These are phyloP conservation scores for Sphyrna mokarran DNA, from an alignment of 2,113 vertebrate species.

Conservation along the genomic window DNA sequence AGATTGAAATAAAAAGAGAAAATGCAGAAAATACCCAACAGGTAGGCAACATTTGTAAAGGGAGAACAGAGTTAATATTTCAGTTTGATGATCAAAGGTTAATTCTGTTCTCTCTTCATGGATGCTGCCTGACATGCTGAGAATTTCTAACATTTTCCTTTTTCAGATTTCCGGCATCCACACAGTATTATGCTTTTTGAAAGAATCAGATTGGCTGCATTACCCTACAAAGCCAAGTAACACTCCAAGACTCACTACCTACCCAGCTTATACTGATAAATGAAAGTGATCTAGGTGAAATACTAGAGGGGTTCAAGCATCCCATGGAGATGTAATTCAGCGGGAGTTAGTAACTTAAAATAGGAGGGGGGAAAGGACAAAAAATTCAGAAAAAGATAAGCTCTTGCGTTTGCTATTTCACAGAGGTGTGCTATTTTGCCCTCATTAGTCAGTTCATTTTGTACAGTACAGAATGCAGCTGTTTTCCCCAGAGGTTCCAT, in stretches of 20 bases:
- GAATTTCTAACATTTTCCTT: too few species aligned
- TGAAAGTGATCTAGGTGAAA: background rate
- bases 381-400: background rate
- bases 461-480: background rate
- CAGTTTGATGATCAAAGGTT: too few species aligned
- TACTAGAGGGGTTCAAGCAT: background rate
- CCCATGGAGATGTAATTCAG: background rate
- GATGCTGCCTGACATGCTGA: too few species aligned
- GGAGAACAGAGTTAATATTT: too few species aligned
- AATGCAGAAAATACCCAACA: too few species aligned
- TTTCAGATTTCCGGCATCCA: too few species aligned
- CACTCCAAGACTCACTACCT: background rate
- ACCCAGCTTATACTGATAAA: background rate
- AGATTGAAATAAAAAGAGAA: too few species aligned
- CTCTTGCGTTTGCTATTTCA: background rate
- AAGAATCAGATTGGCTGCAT: background rate
- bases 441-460: background rate
- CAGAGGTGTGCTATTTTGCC: background rate
- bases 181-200: too few species aligned
- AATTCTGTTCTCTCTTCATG: too few species aligned
- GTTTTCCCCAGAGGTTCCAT: background rate
- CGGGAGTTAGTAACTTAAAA: background rate
- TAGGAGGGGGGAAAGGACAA: background rate
- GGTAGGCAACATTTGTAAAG: too few species aligned
- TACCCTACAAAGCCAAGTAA: background rate